A percentile compares a stretch with the other conserved stretches of the same genome.
Conservation (phyloP, 2,797 vertebrate genomes). For the Sebastes itinus region DNA sequence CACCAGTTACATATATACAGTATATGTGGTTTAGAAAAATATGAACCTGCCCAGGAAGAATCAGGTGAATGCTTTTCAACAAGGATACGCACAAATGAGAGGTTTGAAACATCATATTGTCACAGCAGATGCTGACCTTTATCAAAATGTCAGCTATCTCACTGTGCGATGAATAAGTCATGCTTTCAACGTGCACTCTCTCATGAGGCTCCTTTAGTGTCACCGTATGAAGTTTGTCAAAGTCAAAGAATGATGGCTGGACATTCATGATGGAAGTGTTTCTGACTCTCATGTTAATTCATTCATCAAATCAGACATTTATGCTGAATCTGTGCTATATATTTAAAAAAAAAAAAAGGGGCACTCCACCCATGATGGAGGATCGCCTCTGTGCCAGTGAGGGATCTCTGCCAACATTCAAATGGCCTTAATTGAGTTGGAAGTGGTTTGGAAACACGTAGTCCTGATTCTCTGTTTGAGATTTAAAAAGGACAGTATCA, state of each 20-base stretch:
- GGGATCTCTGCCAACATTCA: slow-evolving; percentile 63
- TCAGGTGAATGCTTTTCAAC: not conserved
- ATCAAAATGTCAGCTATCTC: slow-evolving; percentile 34
- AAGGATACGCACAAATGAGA: not conserved
- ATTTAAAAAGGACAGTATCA: slow-evolving; percentile 56
- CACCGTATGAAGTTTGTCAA: slow-evolving; percentile 23
- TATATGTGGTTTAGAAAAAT: not conserved
- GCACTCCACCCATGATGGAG: slow-evolving; percentile 30
- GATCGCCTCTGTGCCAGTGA: slow-evolving; percentile 48
- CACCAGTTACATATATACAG: not conserved
- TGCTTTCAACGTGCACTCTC: not conserved
- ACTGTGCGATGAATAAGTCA: slow-evolving; percentile 15
- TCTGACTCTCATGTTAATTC: slow-evolving; percentile 18
- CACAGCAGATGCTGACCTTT: slow-evolving; percentile 40
- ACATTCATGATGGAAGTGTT: slow-evolving; percentile 41
- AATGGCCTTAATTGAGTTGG: slow-evolving; percentile 68
- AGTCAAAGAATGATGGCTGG: slow-evolving; percentile 36
- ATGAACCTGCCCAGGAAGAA: not conserved
- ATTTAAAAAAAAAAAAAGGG: not conserved
- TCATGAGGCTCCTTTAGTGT: slow-evolving; percentile 5
- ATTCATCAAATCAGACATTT: slow-evolving; percentile 51
- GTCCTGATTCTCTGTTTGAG: slow-evolving; percentile 42
- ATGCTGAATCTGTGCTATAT: slow-evolving; percentile 49
- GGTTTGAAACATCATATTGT: not conserved
- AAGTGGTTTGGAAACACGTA: slow-evolving; percentile 60